phyloP scores from a whole-genome alignment of 1,140 invertebrate species.

The Drosophila kikkawai region DNA sequence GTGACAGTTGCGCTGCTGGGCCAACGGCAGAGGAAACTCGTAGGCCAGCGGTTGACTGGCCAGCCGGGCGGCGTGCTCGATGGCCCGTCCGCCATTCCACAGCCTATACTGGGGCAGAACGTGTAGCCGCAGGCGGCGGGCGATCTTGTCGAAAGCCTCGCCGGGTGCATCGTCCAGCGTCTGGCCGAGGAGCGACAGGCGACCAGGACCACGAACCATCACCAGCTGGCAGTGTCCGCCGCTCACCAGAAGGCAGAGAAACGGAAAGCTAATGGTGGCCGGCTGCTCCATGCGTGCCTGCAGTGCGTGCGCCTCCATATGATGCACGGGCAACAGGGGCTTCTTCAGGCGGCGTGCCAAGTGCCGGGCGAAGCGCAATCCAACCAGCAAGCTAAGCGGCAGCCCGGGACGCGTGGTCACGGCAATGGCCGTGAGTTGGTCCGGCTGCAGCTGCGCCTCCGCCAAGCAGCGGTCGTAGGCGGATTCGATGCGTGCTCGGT shows the following conservation, averaged over 20 bases:
- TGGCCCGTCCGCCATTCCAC: constrained; percentile 92
- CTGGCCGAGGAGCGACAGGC: constrained; percentile 93
- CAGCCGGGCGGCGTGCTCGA: constrained; percentile 92
- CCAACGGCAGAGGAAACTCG: constrained; percentile 88
- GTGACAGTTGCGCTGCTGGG: constrained; percentile 89
- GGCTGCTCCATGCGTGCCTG: constrained; percentile 89
- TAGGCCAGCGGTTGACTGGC: constrained; percentile 89
- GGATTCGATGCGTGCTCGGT: constrained; percentile 91
- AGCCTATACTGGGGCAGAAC: constrained; percentile 90
- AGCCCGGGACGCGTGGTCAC: constrained; percentile 95
- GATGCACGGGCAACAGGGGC: constrained; percentile 97
- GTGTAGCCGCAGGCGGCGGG: constrained; percentile 93
- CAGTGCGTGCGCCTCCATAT: constrained; percentile 99
- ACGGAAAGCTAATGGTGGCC: constrained; percentile 92
- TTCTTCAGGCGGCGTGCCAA: constrained; percentile 90
- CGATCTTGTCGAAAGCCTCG: constrained; percentile 95
- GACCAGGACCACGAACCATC: constrained; percentile 90
- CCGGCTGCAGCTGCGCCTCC: constrained; percentile 88
- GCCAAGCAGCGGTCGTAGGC: constrained; percentile 90
- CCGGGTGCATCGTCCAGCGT: constrained; percentile 95
- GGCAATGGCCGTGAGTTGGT: constrained; percentile 95
- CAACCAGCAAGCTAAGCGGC: constrained; percentile 91
- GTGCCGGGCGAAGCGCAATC: constrained; percentile 93
- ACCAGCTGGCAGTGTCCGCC: constrained; percentile 96
- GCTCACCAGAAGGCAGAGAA: constrained; percentile 94